Percentiles rank a stretch among this genome's conserved stretches.
Evolutionary conservation across 2,797 vertebrate genomes (phyloP).

Genomic region (Scleropages formosus): DNA sequence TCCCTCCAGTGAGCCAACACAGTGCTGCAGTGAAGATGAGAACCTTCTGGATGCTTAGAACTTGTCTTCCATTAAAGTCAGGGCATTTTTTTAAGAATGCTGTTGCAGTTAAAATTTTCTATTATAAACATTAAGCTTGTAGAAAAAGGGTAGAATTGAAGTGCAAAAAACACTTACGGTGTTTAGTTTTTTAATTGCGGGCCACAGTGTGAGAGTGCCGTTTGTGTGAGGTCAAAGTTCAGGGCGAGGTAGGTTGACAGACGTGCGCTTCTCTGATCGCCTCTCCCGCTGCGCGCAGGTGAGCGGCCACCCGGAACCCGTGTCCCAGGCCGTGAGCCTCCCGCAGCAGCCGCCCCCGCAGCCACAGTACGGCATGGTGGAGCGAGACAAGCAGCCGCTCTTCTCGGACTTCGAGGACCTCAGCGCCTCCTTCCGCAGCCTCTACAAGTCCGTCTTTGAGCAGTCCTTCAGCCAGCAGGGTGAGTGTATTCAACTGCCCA

Average conservation of each 20-base stretch:
- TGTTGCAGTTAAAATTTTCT: not conserved
- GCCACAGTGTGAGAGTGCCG: no score
- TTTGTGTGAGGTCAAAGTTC: no score
- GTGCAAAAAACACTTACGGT: no score
- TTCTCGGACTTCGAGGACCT: slow-evolving; percentile 85
- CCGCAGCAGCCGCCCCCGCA: slow-evolving; percentile 64
- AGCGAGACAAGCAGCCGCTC: slow-evolving; percentile 73
- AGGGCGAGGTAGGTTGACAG: no score
- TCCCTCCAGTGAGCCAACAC: no score
- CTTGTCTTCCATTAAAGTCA: not conserved
- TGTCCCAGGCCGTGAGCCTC: slow-evolving; percentile 73
- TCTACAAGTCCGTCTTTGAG: slow-evolving; percentile 85
- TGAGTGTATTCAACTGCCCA: slow-evolving; percentile 41
- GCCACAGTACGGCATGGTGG: slow-evolving; percentile 71
- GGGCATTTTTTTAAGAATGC: no score
- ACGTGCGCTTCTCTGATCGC: not conserved
- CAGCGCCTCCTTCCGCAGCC: slow-evolving; percentile 82
- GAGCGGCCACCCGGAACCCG: slow-evolving; percentile 73
- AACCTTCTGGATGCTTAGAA: no score
- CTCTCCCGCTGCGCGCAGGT: slow-evolving; percentile 57
- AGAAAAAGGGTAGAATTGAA: no score
- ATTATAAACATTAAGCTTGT: not conserved
- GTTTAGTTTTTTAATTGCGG: no score
- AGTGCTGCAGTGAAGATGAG: no score
- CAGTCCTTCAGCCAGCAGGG: slow-evolving; percentile 80